Base-by-base conservation (phyloP, 2,888 invertebrate genomes). In the Caenorhabditis sulstoni region DNA sequence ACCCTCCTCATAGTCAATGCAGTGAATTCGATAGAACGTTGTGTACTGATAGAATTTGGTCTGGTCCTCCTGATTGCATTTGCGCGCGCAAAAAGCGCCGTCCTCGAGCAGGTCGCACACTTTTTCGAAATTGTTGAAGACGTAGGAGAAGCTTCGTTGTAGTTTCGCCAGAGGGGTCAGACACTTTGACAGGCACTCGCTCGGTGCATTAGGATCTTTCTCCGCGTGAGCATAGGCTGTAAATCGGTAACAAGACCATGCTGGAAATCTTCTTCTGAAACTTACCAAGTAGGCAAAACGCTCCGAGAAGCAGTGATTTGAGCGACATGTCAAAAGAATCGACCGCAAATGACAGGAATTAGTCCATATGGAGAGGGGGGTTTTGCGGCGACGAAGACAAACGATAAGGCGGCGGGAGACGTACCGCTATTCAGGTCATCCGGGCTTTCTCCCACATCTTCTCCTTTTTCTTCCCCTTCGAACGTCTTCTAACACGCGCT, bases 81-180 rank as follows among this genome's bases (percentile, higher is more conserved):
- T 83, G 44, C 81, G 49, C 3, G 79, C 62, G 57, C 83, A 84
- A 44, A 76, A 83, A 0, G 84, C 84, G 16, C 78, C 80, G 12
- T 77, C 74, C 49, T 84, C 84, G 14, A 84, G 70, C 20, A 81
- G 35, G 44, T 84, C 84, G 49, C 84, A 84, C 12, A 81, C 86
- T 77, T 83, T 83, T 45, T 89, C 88, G 59, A 87, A 89, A 52
- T 89, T 87, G 16, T 83, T 85, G 81, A 87, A 89, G 39, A 89
- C 81, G 57, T 82, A 86, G 12, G 86, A 82, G 57, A 88, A 87
- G 39, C 85, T 84, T 61, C 85, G 74, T 59, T 89, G 87, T 22
- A 87, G 71, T 66, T 86, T 87, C 5, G 83, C 81, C 52, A 89
- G 67, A 12, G 89, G 88, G 5, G 79, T 77, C 22, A 89, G 67